Evolutionary conservation across 2,113 vertebrate genomes (phyloP).

Genomic region (Nettapus auritus): DNA sequence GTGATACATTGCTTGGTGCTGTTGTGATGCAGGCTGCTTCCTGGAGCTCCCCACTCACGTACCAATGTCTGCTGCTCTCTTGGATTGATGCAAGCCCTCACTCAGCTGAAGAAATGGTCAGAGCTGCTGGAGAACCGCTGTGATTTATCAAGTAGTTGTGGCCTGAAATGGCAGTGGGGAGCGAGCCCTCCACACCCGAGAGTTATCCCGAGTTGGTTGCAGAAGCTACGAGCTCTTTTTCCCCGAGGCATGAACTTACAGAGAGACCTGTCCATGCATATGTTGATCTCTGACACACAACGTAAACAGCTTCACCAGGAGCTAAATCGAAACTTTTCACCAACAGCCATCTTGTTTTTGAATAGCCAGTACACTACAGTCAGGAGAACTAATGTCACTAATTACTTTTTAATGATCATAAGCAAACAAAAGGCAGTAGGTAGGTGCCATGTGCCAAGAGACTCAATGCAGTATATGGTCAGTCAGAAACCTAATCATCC

Average conservation of each 20-base stretch:
- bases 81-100: neutral
- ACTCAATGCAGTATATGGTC: neutral
- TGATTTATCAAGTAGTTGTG: neutral
- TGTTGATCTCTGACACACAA: neutral
- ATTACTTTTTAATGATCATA: conserved; percentile 73
- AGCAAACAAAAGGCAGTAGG: conserved; percentile 46
- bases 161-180: neutral
- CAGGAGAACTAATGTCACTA: conserved; percentile 57
- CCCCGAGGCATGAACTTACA: neutral
- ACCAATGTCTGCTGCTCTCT: neutral
- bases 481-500: conserved; percentile 32
- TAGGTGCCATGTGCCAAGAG: conserved; percentile 20
- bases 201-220: neutral
- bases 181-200: neutral
- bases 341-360: conserved; percentile 2
- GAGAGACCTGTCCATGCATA: neutral
- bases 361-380: neutral
- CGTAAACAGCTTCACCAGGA: neutral
- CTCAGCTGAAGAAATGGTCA: neutral
- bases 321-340: neutral
- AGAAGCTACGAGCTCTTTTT: neutral
- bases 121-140: neutral
- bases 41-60: neutral
- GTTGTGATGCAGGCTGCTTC: neutral
- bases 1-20: neutral